Base-by-base conservation (phyloP, 2,888 invertebrate species). In the Tetramorium bicarinatum region DNA sequence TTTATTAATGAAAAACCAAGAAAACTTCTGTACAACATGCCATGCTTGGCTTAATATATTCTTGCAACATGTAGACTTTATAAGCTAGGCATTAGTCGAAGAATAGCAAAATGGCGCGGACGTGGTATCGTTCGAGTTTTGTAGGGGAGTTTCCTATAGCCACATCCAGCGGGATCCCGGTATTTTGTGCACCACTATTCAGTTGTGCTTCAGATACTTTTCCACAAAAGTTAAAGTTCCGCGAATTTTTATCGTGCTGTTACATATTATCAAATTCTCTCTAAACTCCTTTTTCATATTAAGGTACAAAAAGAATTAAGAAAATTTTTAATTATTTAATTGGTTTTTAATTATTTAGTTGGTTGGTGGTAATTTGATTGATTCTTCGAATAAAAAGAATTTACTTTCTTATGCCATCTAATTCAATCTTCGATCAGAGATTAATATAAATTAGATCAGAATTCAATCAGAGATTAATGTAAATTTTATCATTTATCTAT, bases 1-100 rank as follows among this genome's bases (percentile, higher is more conserved):
- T 71, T 80, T 80, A 64, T 71, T 80, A 80, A 80, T 80, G 59
- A 80, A 71, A 80, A 80, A 80, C 47, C 21, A 34, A 59, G 69
- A 69, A 80, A 80, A 80, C 79, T 80, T 80, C 15, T 21, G 21
- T 71, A 71, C 71, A 71, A 61, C 71, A 80, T 38, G 38, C 71
- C 25, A 80, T 47, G 69, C 71, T 71, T 13, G 38, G 59, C 18
- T 80, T 69, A 79, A 69, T 69, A 79, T 79, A 79, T 80, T 80
- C 79, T 80, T 34, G 59, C 47, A 56, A 71, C 79, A 80, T 71
- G 47, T 71, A 71, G 79, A 80, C 59, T 80, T 71, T 80, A 80
- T 80, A 80, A 80, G 79, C 79, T 47, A 25, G 47, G 79, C 71
- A 80, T 80, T 80, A 80, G 79, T 71, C 79, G 79, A 71, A 80